Evolutionary conservation across 2,113 vertebrate species (phyloP).

Genomic region (Sminthopsis crassicaudata): DNA sequence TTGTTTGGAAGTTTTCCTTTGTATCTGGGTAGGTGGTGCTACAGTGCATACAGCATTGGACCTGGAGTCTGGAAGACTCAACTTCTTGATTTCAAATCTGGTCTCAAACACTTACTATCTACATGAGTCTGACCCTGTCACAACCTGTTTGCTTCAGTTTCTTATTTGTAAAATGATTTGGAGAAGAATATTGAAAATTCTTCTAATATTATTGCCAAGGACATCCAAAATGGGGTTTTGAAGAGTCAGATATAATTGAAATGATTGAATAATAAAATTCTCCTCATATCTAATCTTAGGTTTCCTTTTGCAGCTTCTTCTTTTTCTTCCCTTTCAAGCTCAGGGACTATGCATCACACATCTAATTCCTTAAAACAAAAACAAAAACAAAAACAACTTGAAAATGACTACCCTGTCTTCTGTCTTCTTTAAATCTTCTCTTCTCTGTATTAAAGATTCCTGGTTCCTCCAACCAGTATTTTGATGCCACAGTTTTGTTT

Average conservation of each 20-base stretch:
- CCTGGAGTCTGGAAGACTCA: neutral
- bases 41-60: too few species aligned
- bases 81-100: neutral
- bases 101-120: neutral
- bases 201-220: neutral
- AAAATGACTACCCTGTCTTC: neutral
- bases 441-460: neutral
- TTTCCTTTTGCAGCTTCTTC: neutral
- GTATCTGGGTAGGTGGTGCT: neutral
- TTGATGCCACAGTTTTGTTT: neutral
- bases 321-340: neutral
- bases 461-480: neutral
- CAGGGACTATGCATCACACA: neutral
- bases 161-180: neutral
- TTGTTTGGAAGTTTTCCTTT: neutral
- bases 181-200: neutral
- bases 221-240: neutral
- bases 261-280: neutral
- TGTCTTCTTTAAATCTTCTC: neutral
- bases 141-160: neutral
- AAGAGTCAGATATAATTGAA: neutral
- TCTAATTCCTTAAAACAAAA: neutral
- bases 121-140: neutral
- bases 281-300: neutral
- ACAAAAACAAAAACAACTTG: neutral